These are phyloP conservation scores for Heptranchias perlo DNA, from an alignment of 2,113 vertebrate species.

Conservation along the genomic window DNA sequence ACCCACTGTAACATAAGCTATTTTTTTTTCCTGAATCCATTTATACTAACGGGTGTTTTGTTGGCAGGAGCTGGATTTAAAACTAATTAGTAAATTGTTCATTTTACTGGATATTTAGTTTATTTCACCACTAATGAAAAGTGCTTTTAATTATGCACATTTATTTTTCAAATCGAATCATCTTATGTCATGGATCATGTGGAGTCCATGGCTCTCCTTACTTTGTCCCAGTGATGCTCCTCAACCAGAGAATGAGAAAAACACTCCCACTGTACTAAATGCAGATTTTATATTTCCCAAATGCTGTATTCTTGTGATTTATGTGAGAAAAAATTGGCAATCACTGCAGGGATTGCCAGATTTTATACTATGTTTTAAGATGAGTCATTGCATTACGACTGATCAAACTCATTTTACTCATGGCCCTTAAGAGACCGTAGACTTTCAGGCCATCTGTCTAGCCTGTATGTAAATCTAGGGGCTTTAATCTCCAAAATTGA, in stretches of 20 bases:
- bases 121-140: background rate
- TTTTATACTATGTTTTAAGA: background rate
- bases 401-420: constrained; percentile 20
- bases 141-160: background rate
- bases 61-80: background rate
- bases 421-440: background rate
- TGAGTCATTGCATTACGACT: background rate
- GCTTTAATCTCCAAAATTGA: background rate
- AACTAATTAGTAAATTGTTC: background rate
- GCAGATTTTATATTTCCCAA: constrained; percentile 28
- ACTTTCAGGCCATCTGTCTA: constrained; percentile 5
- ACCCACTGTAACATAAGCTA: background rate
- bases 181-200: background rate
- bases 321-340: background rate
- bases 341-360: background rate
- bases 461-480: background rate
- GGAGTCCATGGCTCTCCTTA: background rate
- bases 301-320: background rate
- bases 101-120: background rate
- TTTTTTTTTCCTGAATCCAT: background rate
- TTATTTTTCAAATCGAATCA: background rate
- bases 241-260: background rate
- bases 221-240: background rate
- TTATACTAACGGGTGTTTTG: background rate
- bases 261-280: background rate